Conservation (phyloP, 2,888 invertebrate species). For the Chalcosyrphus nemorum region DNA sequence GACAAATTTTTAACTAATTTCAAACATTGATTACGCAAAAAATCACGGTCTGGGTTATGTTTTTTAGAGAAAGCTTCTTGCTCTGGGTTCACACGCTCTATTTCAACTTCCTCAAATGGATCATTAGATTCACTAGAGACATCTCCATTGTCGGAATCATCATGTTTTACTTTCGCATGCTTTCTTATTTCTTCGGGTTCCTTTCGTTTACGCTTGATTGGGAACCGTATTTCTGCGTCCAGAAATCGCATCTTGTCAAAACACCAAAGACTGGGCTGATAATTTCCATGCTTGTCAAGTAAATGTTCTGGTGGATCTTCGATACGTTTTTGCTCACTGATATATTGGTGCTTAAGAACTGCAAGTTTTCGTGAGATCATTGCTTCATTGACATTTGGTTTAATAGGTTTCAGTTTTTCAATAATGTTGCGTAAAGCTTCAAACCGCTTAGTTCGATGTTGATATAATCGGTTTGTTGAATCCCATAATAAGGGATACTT, state of each 20-base stretch:
- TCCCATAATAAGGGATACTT: neutral
- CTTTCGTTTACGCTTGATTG: neutral
- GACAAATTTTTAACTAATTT: neutral
- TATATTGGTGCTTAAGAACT: neutral
- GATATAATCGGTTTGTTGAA: neutral
- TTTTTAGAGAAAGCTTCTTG: neutral
- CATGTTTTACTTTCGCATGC: neutral
- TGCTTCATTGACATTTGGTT: neutral
- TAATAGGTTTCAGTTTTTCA: neutral
- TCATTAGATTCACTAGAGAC: neutral
- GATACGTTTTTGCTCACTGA: neutral
- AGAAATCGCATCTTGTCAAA: neutral
- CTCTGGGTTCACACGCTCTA: neutral
- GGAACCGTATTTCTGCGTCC: neutral
- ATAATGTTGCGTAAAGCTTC: neutral
- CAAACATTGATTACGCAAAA: neutral
- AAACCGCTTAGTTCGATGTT: neutral
- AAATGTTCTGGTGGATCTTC: neutral
- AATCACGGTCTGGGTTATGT: neutral
- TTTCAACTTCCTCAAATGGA: neutral
- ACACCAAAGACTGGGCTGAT: constrained; percentile 1
- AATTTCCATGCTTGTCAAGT: neutral
- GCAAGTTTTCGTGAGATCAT: neutral
- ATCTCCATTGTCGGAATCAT: neutral
- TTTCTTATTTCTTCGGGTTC: neutral